These are phyloP conservation scores for Todiramphus saurophagus DNA, from an alignment of 2,113 vertebrate species.

Conservation along the genomic window DNA sequence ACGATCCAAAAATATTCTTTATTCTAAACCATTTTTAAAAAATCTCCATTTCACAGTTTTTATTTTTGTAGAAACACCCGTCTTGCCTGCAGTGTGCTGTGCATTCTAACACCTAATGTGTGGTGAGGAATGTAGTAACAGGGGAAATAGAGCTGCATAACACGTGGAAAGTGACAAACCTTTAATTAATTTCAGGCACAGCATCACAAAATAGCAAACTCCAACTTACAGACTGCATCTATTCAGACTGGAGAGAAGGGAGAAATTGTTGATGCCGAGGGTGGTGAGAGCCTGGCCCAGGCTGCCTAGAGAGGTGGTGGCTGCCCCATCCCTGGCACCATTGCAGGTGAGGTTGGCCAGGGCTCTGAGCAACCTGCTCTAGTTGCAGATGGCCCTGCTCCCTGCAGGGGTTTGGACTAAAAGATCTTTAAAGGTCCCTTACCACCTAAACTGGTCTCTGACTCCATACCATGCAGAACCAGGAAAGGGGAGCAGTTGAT, in stretches of 20 bases:
- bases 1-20: constrained; percentile 58
- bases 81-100: constrained; percentile 32
- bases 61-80: constrained; percentile 61
- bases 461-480: neutral
- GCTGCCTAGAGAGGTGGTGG: neutral
- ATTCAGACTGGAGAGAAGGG: neutral
- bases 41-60: constrained; percentile 61
- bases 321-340: neutral
- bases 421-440: neutral
- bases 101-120: constrained; percentile 52
- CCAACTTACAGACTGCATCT: neutral
- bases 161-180: constrained; percentile 32
- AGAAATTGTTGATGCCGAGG: neutral
- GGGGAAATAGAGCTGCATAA: constrained; percentile 43
- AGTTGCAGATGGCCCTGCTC: neutral
- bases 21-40: constrained; percentile 51
- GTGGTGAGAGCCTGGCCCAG: neutral
- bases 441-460: neutral
- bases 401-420: neutral
- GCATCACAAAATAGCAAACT: neutral
- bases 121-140: constrained; percentile 65
- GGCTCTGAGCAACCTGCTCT: neutral
- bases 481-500: neutral
- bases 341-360: neutral
- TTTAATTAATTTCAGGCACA: constrained; percentile 52